Conservation (phyloP, 2,797 vertebrate genomes). For the Pitangus sulphuratus region DNA sequence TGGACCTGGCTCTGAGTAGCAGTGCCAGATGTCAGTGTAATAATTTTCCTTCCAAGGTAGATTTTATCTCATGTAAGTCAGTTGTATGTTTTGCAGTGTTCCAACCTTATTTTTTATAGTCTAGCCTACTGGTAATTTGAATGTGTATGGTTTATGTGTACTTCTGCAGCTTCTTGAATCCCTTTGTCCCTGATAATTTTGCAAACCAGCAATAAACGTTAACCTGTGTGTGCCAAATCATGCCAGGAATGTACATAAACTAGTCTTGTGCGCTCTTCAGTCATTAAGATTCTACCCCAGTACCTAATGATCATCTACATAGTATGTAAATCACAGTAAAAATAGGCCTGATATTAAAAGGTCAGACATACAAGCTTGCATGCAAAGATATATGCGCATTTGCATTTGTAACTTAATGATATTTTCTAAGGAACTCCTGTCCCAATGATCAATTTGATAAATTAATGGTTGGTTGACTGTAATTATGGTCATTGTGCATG, state of each 20-base stretch:
- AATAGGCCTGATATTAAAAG: constrained; percentile 35
- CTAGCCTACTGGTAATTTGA: neutral
- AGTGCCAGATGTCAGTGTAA: neutral
- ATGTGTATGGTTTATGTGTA: neutral
- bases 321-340: constrained; percentile 7
- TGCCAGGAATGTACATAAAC: neutral
- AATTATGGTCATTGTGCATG: neutral
- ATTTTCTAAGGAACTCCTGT: neutral
- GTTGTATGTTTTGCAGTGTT: neutral
- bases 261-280: neutral
- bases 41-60: neutral
- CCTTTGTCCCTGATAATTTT: neutral
- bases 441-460: neutral
- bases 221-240: neutral
- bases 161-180: neutral
- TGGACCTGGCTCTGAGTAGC: neutral
- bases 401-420: neutral
- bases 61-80: neutral
- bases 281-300: neutral
- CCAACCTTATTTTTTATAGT: neutral
- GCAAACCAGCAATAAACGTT: neutral
- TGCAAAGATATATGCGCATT: neutral
- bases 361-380: neutral
- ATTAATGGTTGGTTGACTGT: neutral
- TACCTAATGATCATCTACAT: neutral